Evolutionary conservation across 2,888 invertebrate genomes (phyloP), one percentile per base, ranked within the genome.

Genomic region (Pocota personata): DNA sequence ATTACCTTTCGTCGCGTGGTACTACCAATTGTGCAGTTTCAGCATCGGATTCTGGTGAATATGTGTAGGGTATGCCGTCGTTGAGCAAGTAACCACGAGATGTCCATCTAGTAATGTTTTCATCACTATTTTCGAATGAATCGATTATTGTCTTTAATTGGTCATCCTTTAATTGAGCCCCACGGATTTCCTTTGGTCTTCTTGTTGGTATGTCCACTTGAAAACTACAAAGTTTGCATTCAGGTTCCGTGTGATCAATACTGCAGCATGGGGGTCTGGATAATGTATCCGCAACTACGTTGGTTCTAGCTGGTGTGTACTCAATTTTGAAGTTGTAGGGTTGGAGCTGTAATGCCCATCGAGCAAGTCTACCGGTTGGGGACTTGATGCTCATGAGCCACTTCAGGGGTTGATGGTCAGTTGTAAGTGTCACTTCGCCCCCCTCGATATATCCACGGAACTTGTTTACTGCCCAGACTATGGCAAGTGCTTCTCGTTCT

Each of bases 331-430:
- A 93, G 40, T 92, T 89, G 78, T 89, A 93, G 0, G 89, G 87
- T 83, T 92, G 91, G 2, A 93, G 78, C 8, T 84, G 78, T 2
- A 93, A 57, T 0, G 91, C 91, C 93, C 93, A 93, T 75, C 35
- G 35, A 12, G 35, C 35, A 12, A 35, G 35, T 35, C n/a, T n/a
- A n/a, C n/a, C n/a, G n/a, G n/a, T n/a, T n/a, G n/a, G n/a, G n/a
- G n/a, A n/a, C n/a, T n/a, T n/a, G n/a, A n/a, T n/a, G n/a, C n/a
- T n/a, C n/a, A n/a, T n/a, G n/a, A n/a, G n/a, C n/a, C n/a, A n/a
- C n/a, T n/a, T n/a, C n/a, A n/a, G n/a, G n/a, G n/a, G n/a, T n/a
- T n/a, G n/a, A n/a, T n/a, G n/a, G n/a, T n/a, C n/a, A n/a, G n/a
- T n/a, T n/a, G n/a, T n/a, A n/a, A n/a, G n/a, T n/a, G n/a, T n/a